Evolutionary conservation across 30 jellyfish, hydroid and myxozoan genomes (phyloP).

Genomic region (Aurelia sp.): DNA sequence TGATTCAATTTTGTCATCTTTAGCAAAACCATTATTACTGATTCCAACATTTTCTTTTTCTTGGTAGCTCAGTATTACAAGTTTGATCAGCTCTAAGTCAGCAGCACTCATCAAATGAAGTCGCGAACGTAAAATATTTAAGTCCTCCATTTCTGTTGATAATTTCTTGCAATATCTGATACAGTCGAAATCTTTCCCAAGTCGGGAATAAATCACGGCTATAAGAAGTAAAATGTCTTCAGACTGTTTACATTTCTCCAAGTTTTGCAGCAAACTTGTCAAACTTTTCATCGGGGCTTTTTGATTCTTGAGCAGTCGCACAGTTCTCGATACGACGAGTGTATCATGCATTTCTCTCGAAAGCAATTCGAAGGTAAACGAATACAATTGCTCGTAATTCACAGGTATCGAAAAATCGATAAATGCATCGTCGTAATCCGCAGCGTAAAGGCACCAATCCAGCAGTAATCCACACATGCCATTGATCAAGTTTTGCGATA

Average conservation of each 20-base stretch:
- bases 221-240: constrained; percentile 28
- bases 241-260: constrained; percentile 24
- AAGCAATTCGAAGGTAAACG: constrained; percentile 53
- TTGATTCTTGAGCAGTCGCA: constrained; percentile 36
- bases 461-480: constrained; percentile 39
- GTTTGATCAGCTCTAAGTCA: constrained; percentile 39
- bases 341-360: constrained; percentile 53
- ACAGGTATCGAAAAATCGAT: constrained; percentile 63
- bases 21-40: constrained; percentile 27
- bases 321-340: constrained; percentile 51
- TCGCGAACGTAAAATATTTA: constrained; percentile 19
- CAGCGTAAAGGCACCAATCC: constrained; percentile 68
- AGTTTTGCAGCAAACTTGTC: constrained; percentile 14
- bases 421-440: constrained; percentile 59
- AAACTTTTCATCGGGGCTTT: constrained; percentile 39
- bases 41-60: constrained; percentile 5
- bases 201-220: constrained; percentile 57
- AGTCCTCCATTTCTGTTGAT: constrained; percentile 5
- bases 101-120: constrained; percentile 41
- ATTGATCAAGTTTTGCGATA: constrained; percentile 41
- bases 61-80: constrained; percentile 36
- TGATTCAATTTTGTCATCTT: constrained; percentile 23
- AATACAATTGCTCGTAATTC: constrained; percentile 42
- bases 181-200: constrained; percentile 64
- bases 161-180: constrained; percentile 15